Evolutionary conservation across 2,113 vertebrate species (phyloP).

Genomic region (Indicator maculatus): DNA sequence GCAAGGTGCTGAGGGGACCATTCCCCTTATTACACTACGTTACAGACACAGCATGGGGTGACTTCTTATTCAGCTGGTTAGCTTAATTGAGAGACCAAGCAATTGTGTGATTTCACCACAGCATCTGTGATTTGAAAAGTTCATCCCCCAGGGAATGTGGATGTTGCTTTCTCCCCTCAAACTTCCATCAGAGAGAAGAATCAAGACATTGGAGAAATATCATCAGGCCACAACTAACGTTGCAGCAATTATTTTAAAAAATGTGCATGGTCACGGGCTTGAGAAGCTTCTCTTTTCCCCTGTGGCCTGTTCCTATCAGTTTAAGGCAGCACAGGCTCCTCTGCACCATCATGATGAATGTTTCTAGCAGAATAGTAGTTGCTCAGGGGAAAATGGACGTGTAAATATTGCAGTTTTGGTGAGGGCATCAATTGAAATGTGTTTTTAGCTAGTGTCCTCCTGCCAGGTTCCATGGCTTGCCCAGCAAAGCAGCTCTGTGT

Average conservation of each 20-base stretch:
- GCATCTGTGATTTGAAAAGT: conserved; percentile 60
- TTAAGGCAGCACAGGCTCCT: neutral
- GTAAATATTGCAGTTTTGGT: conserved; percentile 31
- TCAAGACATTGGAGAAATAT: conserved; percentile 10
- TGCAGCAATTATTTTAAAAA: conserved; percentile 19
- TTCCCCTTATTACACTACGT: neutral
- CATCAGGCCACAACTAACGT: neutral
- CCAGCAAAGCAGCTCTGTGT: neutral
- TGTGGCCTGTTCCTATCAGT: neutral
- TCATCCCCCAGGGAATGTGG: conserved; percentile 9
- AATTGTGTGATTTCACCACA: neutral
- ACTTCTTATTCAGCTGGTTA: conserved; percentile 15
- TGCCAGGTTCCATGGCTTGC: neutral
- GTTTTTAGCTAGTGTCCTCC: conserved; percentile 3
- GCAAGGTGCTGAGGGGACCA: neutral
- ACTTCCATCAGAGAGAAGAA: conserved; percentile 34
- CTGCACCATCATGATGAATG: neutral
- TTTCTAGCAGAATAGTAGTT: neutral
- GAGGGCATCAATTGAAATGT: neutral
- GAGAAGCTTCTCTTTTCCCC: neutral
- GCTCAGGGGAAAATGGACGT: neutral
- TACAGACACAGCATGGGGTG: neutral
- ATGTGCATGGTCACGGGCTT: neutral
- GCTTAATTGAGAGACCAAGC: conserved; percentile 1
- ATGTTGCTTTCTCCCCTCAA: neutral